These are phyloP conservation scores for Stenurella melanura DNA, from an alignment of 2,888 invertebrate genomes.

Conservation along the genomic window DNA sequence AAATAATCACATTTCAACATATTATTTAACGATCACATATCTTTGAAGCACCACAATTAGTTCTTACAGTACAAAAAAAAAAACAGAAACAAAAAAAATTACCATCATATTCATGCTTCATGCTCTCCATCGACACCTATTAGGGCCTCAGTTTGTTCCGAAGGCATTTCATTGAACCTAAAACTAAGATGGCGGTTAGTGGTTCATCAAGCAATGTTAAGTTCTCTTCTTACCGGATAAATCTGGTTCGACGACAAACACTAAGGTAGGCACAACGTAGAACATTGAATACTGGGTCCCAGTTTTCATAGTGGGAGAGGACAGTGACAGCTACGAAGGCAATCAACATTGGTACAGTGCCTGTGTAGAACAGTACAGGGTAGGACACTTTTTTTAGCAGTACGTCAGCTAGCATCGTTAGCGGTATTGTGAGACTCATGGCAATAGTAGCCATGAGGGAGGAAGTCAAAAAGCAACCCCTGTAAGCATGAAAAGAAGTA, in stretches of 20 bases:
- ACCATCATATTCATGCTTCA: slow-evolving; percentile 72
- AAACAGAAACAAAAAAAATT: slow-evolving; percentile 30
- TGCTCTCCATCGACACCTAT: slow-evolving; percentile 78
- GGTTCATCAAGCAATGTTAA: neutral
- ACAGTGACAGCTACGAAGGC: slow-evolving; percentile 83
- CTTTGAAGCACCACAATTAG: slow-evolving; percentile 53
- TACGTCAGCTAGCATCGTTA: slow-evolving; percentile 91
- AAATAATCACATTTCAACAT: slow-evolving; percentile 49
- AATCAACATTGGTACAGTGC: slow-evolving; percentile 85
- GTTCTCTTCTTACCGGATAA: slow-evolving; percentile 71
- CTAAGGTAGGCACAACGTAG: slow-evolving; percentile 75
- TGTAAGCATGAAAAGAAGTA: slow-evolving; percentile 38
- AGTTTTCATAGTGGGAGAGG: slow-evolving; percentile 86
- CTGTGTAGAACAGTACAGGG: slow-evolving; percentile 84
- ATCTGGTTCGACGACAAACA: slow-evolving; percentile 74
- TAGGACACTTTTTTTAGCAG: slow-evolving; percentile 82
- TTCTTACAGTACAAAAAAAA: slow-evolving; percentile 39
- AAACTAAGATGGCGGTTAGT: slow-evolving; percentile 61
- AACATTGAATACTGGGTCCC: slow-evolving; percentile 84
- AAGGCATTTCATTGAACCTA: slow-evolving; percentile 79
- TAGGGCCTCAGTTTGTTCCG: slow-evolving; percentile 82
- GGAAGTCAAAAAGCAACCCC: slow-evolving; percentile 93
- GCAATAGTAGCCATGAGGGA: slow-evolving; percentile 91
- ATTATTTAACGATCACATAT: slow-evolving; percentile 53
- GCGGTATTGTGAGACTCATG: slow-evolving; percentile 90